phyloP scores from a whole-genome alignment of 1,140 invertebrate genomes.

The Pseudomyrmex sp. region DNA sequence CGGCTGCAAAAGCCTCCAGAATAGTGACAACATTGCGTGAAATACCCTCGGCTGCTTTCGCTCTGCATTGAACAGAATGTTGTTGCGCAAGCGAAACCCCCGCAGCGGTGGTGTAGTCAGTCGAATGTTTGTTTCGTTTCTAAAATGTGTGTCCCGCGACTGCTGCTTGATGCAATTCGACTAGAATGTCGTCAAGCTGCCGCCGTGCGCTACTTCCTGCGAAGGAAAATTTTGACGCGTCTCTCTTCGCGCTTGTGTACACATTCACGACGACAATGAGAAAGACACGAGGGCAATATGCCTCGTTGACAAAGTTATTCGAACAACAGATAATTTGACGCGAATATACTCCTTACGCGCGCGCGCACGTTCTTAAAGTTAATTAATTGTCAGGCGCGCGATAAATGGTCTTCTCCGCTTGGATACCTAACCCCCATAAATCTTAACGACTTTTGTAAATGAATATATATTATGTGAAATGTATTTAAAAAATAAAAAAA shows the following conservation, averaged over 20 bases:
- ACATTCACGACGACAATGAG: not conserved
- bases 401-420: not conserved
- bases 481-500: too few species aligned
- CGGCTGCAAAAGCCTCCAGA: conserved; percentile 33
- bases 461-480: too few species aligned
- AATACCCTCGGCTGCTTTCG: not conserved
- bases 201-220: not conserved
- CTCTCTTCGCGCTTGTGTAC: not conserved
- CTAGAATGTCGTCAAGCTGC: not conserved
- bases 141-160: not conserved
- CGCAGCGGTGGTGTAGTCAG: not conserved
- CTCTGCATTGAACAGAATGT: conserved; percentile 2
- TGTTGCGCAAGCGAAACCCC: conserved; percentile 25
- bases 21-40: conserved; percentile 17
- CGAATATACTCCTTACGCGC: not conserved
- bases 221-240: conserved; percentile 27
- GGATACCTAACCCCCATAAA: too few species aligned
- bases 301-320: not conserved
- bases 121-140: not conserved
- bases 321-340: not conserved
- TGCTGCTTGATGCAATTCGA: not conserved
- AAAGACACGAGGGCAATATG: not conserved
- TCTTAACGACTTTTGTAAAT: too few species aligned
- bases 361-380: not conserved
- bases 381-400: not conserved